Conservation (phyloP, 2,113 vertebrate species). For the Tetrax tetrax region DNA sequence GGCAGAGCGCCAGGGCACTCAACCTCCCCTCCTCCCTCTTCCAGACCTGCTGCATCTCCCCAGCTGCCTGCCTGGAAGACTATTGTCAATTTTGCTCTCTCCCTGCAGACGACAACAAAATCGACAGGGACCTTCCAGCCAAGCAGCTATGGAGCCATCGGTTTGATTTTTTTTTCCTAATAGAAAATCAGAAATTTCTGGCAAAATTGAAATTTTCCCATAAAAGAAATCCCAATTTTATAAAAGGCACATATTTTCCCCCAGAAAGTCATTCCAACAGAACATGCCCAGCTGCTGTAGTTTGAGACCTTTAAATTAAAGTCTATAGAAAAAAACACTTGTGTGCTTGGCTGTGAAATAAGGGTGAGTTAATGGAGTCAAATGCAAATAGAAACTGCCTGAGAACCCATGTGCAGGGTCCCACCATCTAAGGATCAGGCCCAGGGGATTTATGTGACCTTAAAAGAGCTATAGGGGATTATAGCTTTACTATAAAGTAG, state of each 20-base stretch:
- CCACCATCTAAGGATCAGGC: background rate
- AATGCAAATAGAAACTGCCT: slow-evolving; percentile 20
- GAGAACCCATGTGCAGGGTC: background rate
- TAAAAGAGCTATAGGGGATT: background rate
- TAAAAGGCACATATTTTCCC: background rate
- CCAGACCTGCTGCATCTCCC: slow-evolving; percentile 72
- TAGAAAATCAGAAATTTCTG: slow-evolving; percentile 50
- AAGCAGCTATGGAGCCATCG: slow-evolving; percentile 43
- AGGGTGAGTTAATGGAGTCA: background rate
- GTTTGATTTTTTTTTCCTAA: slow-evolving; percentile 47
- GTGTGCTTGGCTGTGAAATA: slow-evolving; percentile 13
- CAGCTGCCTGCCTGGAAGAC: slow-evolving; percentile 73
- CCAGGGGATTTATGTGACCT: background rate
- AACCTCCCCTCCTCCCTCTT: slow-evolving; percentile 70
- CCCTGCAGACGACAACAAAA: slow-evolving; percentile 67
- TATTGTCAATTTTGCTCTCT: slow-evolving; percentile 71
- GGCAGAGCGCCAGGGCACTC: slow-evolving; percentile 69
- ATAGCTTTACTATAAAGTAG: background rate
- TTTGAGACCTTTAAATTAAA: slow-evolving; percentile 52
- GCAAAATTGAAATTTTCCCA: slow-evolving; percentile 55
- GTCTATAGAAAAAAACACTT: background rate
- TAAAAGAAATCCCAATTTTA: background rate
- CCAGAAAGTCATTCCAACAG: slow-evolving; percentile 34
- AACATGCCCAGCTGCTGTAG: slow-evolving; percentile 29
- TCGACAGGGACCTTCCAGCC: slow-evolving; percentile 64